Evolutionary conservation across 2,888 invertebrate genomes (phyloP), one percentile per base, ranked within the genome.

Genomic region (Ennomos erosarius): DNA sequence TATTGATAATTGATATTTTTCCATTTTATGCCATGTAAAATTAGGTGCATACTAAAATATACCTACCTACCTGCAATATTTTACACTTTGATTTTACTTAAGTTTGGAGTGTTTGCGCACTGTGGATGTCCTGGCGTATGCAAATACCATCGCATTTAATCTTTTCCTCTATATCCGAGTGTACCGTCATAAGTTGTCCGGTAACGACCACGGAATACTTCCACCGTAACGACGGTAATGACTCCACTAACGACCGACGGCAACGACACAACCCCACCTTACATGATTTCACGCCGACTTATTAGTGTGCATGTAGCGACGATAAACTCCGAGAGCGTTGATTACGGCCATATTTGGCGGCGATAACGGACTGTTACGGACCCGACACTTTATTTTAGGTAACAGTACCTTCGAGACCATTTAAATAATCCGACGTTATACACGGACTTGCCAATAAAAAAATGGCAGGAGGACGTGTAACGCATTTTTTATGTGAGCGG

Each of bases 271-370:
- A 48, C 5, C 26, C 5, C 0, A 26, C 26, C 6, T 4, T 26
- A 26, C 12, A 1, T 10, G 35, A 4, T 43, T 26, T 4, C 10
- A 43, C 45, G n/a, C 40, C 10, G 9, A 34, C 34, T 33, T 49
- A 34, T 43, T 43, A 36, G 43, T 9, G 26, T 6, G 26, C 26
- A 42, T 50, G 51, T 43, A 50, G 35, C 9, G 49, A 11, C 48
- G 13, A 48, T 55, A 38, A 49, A 49, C 44, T 3, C 35, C 10
- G 34, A n/a, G 50, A 49, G 35, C 34, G 55, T 40, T 44, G 35
- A 56, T 50, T 36, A 40, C 9, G 16, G 26, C 35, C 40, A 9
- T n/a, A 13, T 38, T 48, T 37, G 43, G 48, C 35, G 42, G 5
- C 26, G 42, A 55, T n/a, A 26, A 16, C 49, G 40, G 34, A 10